Conservation (phyloP, 92 coral and sea anemone species). For the Siderastrea radians region DNA sequence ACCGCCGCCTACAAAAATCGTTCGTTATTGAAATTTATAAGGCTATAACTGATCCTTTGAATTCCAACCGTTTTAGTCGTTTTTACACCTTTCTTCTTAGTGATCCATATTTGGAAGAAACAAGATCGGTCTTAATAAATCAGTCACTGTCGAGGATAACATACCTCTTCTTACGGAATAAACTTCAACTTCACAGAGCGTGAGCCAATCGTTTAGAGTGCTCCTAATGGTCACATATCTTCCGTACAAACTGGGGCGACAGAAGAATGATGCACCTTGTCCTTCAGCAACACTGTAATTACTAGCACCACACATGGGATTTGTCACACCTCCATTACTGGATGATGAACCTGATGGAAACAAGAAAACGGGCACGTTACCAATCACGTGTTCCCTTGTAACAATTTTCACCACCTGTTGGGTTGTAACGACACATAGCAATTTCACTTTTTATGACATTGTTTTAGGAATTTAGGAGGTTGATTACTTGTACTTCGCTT, state of each 20-base stretch:
- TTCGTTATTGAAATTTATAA: too few species aligned
- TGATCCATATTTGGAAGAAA: neutral
- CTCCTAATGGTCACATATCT: slow-evolving; percentile 22
- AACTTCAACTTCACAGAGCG: slow-evolving; percentile 37
- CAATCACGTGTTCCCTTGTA: too few species aligned
- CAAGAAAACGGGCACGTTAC: neutral
- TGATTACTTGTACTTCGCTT: too few species aligned
- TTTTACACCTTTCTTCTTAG: neutral
- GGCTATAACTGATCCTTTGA: too few species aligned
- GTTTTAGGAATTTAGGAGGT: too few species aligned
- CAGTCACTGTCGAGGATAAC: neutral
- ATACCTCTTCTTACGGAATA: slow-evolving; percentile 33
- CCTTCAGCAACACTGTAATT: neutral
- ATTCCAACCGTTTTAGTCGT: too few species aligned
- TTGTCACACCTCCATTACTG: slow-evolving; percentile 7
- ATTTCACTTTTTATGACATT: too few species aligned
- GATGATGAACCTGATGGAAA: neutral
- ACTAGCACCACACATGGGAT: slow-evolving; percentile 10
- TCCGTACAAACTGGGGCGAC: slow-evolving; percentile 20
- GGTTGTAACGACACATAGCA: too few species aligned
- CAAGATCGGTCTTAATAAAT: too few species aligned
- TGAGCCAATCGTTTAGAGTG: neutral
- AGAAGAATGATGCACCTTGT: slow-evolving; percentile 14
- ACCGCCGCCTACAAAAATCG: too few species aligned
- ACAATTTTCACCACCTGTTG: too few species aligned